phyloP scores from a whole-genome alignment of 2,113 vertebrate genomes.

The Anarhynchus alexandrinus region DNA sequence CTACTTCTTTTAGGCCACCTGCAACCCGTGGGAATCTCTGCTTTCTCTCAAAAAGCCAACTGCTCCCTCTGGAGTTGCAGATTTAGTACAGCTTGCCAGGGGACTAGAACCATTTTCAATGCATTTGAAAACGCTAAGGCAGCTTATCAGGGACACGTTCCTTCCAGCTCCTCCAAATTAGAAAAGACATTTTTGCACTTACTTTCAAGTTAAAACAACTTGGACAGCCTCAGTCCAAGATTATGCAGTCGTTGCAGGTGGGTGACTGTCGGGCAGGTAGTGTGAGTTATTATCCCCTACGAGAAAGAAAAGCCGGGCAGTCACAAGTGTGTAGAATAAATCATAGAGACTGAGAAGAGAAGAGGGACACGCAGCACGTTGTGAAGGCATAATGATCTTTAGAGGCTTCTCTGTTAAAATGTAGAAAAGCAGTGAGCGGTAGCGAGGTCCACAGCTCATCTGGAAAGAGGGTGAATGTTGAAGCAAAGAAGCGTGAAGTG shows the following conservation, averaged over 20 bases:
- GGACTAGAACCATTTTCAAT: neutral
- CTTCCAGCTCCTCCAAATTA: neutral
- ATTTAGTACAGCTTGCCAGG: conserved; percentile 45
- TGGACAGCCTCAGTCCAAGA: neutral
- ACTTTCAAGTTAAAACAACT: neutral
- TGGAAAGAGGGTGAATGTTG: neutral
- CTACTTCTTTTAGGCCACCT: conserved; percentile 28
- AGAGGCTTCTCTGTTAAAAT: neutral
- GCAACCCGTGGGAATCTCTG: neutral
- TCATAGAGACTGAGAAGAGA: neutral
- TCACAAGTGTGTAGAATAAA: neutral
- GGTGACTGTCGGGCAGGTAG: neutral
- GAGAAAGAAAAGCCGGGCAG: neutral
- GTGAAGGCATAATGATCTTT: neutral
- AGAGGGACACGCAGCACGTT: neutral
- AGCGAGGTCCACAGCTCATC: neutral
- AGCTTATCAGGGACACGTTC: neutral
- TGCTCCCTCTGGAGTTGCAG: conserved; percentile 62
- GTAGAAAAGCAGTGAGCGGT: neutral
- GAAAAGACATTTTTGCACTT: conserved; percentile 5
- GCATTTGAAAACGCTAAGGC: neutral
- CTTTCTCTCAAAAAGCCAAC: conserved; percentile 36
- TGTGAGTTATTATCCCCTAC: neutral
- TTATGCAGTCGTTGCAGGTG: neutral
- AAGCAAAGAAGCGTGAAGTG: neutral